Percentiles rank a stretch among this genome's conserved stretches.
Conservation (phyloP, 2,888 invertebrate genomes). For the Erebia epiphron region DNA sequence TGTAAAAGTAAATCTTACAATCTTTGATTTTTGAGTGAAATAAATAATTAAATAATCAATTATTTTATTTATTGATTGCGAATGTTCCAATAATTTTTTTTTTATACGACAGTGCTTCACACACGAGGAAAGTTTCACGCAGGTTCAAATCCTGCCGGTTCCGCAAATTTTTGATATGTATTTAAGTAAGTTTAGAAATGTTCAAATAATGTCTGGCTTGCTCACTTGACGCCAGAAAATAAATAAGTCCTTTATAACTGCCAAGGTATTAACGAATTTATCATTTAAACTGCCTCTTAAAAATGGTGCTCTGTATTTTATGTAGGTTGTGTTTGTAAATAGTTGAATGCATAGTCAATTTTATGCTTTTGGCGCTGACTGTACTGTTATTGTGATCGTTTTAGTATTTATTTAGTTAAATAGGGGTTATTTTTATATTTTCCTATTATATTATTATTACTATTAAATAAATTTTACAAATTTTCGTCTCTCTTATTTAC, state of each 20-base stretch:
- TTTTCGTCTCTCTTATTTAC: not conserved
- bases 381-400: constrained; percentile 28
- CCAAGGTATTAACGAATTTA: constrained; percentile 1
- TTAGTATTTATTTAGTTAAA: constrained; percentile 28
- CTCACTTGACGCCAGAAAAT: not conserved
- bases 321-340: constrained; percentile 22
- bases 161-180: no score
- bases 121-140: no score
- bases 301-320: constrained; percentile 16
- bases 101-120: no score
- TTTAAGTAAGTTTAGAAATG: no score
- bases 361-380: constrained; percentile 16
- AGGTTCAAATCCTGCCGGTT: no score
- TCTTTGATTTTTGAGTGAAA: no score
- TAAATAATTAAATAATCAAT: no score
- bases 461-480: constrained; percentile 9
- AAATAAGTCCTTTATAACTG: not conserved
- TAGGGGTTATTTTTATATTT: constrained; percentile 12
- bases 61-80: no score
- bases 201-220: no score
- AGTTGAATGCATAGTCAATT: constrained; percentile 23
- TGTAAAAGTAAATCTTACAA: no score
- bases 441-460: constrained; percentile 24
- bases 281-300: constrained; percentile 12
- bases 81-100: no score